phyloP scores from a whole-genome alignment of 2,797 vertebrate species.

The Lagothrix lagotricha region DNA sequence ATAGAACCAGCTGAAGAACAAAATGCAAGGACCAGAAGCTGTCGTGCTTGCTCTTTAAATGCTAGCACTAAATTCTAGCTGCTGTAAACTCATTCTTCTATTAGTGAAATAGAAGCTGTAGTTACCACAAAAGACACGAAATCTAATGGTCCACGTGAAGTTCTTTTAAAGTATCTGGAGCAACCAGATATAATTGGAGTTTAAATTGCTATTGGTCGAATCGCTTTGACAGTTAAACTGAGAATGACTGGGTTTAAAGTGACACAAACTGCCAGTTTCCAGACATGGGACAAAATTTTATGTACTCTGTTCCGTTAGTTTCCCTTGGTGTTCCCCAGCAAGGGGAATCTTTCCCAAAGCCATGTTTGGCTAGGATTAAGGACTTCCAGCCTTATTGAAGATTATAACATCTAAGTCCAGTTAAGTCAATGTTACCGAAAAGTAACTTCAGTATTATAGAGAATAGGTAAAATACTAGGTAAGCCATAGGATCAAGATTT shows the following conservation, averaged over 20 bases:
- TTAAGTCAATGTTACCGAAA: background rate
- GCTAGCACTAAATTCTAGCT: background rate
- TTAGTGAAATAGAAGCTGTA: background rate
- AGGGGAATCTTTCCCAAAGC: background rate
- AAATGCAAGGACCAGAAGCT: too few species aligned
- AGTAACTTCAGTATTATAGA: background rate
- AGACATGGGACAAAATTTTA: too few species aligned
- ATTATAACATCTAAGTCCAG: background rate
- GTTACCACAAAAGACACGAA: slow-evolving; percentile 85
- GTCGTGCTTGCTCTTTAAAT: background rate
- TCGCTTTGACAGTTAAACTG: slow-evolving; percentile 89
- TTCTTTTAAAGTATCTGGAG: slow-evolving; percentile 92
- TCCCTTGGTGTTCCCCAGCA: background rate
- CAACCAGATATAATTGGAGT: slow-evolving; percentile 85
- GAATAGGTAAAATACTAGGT: background rate
- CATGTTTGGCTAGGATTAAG: background rate
- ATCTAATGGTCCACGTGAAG: slow-evolving; percentile 90
- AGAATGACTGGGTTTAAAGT: slow-evolving; percentile 78
- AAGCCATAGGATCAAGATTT: background rate
- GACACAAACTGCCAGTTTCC: background rate
- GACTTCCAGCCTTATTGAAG: background rate
- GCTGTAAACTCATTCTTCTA: background rate
- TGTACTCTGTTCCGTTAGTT: background rate
- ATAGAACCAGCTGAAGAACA: too few species aligned
- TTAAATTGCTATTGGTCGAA: slow-evolving; percentile 88